Percentiles rank a stretch among this genome's conserved stretches.
Conservation (phyloP, 2,888 invertebrate species). For the Galerucella nymphaeae region DNA sequence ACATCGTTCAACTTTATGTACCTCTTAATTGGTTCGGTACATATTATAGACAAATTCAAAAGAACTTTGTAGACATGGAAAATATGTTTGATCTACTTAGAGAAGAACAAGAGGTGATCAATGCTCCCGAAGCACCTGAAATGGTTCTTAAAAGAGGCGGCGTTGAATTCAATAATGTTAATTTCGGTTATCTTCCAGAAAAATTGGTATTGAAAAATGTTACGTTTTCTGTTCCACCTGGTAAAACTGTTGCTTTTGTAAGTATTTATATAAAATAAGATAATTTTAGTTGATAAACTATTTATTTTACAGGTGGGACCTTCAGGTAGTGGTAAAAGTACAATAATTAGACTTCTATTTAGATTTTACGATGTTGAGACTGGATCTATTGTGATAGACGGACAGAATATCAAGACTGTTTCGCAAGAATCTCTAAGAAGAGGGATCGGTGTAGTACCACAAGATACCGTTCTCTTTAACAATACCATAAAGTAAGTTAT, state of each 20-base stretch:
- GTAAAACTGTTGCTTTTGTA: slow-evolving; percentile 74
- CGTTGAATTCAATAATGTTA: slow-evolving; percentile 90
- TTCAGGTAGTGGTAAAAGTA: slow-evolving; percentile 94
- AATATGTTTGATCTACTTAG: slow-evolving; percentile 97
- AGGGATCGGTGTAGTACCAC: slow-evolving; percentile 94
- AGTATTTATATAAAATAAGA: slow-evolving; percentile 1
- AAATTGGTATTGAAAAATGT: slow-evolving; percentile 80
- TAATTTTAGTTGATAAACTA: slow-evolving; percentile 22
- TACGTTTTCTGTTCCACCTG: slow-evolving; percentile 82
- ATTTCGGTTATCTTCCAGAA: slow-evolving; percentile 89
- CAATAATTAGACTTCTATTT: slow-evolving; percentile 93
- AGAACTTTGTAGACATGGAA: slow-evolving; percentile 99
- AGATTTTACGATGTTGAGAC: slow-evolving; percentile 95
- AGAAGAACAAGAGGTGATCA: slow-evolving; percentile 87
- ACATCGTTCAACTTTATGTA: slow-evolving; percentile 93
- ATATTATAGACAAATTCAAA: slow-evolving; percentile 96
- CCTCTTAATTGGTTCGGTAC: slow-evolving; percentile 99
- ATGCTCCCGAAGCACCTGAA: slow-evolving; percentile 82
- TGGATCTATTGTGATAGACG: slow-evolving; percentile 89
- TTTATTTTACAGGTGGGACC: slow-evolving; percentile 78
- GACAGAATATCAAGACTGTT: slow-evolving; percentile 87
- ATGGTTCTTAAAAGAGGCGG: slow-evolving; percentile 76
- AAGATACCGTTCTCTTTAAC: slow-evolving; percentile 96
- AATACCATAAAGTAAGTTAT: slow-evolving; percentile 80
- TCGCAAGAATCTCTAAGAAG: slow-evolving; percentile 85